Conservation (phyloP, 2,113 vertebrate species). For the Pantherophis guttatus region DNA sequence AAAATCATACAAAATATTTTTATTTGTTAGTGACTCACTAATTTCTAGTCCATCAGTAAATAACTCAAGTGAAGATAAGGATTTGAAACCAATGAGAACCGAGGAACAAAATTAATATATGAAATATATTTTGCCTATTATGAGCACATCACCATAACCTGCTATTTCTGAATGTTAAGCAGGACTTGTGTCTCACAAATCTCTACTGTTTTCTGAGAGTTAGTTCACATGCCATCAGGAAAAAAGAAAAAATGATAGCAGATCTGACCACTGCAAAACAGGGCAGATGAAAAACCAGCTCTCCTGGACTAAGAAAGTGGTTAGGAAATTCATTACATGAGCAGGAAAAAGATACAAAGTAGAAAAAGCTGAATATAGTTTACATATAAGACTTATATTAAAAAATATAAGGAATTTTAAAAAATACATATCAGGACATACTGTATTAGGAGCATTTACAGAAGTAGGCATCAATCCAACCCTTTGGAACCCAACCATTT, state of each 20-base stretch:
- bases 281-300: not conserved
- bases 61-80: not conserved
- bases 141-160: not conserved
- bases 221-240: not conserved
- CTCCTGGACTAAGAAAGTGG: not conserved
- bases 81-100: not conserved
- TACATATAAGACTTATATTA: not conserved
- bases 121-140: not conserved
- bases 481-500: not conserved
- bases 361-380: not conserved
- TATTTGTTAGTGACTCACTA: not conserved
- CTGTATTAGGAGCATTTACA: not conserved
- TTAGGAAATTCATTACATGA: not conserved
- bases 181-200: not conserved
- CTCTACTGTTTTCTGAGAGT: not conserved
- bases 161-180: not conserved
- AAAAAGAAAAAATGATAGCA: not conserved
- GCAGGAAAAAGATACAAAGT: not conserved
- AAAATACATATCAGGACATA: not conserved
- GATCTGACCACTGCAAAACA: not conserved
- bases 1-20: too few relatives aligned
- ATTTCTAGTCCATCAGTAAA: not conserved
- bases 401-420: too few relatives aligned
- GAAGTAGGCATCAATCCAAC: not conserved
- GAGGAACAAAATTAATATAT: not conserved